phyloP scores from a whole-genome alignment of 2,797 vertebrate genomes.

The Myoxocephalus aenaeus region DNA sequence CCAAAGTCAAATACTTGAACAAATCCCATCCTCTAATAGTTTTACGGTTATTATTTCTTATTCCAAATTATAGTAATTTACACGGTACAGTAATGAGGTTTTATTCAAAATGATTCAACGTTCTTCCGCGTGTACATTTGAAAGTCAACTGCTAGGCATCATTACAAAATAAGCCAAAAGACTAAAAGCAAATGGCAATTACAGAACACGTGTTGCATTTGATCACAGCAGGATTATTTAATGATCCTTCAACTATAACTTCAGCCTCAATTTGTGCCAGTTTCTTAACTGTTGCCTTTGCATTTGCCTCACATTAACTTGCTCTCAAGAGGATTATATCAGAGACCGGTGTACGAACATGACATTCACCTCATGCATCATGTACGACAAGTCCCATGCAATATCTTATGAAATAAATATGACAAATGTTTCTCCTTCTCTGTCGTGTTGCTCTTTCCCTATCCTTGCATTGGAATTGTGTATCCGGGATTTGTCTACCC shows the following conservation, averaged over 20 bases:
- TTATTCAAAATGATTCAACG: constrained; percentile 39
- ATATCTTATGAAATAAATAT: constrained; percentile 53
- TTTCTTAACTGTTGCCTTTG: not conserved
- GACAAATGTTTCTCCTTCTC: constrained; percentile 47
- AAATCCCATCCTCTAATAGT: constrained; percentile 46
- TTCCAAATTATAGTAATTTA: constrained; percentile 59
- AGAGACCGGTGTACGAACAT: constrained; percentile 16
- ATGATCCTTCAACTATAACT: not conserved
- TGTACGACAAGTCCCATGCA: constrained; percentile 31
- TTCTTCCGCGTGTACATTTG: constrained; percentile 32
- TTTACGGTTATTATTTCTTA: constrained; percentile 40
- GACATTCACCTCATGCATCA: constrained; percentile 33
- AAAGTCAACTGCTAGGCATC: constrained; percentile 44
- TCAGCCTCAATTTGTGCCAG: not conserved
- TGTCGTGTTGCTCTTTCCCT: constrained; percentile 18
- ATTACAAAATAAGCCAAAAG: constrained; percentile 32
- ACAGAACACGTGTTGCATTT: constrained; percentile 26
- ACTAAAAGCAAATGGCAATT: constrained; percentile 35
- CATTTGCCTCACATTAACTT: constrained; percentile 9
- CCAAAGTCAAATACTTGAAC: constrained; percentile 56
- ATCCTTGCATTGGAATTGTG: constrained; percentile 41
- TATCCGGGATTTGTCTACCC: constrained; percentile 51
- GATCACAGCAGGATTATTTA: constrained; percentile 28
- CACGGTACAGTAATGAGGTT: constrained; percentile 40
- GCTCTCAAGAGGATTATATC: constrained; percentile 16